Percentiles rank a stretch among this genome's conserved stretches.
These are phyloP conservation scores for Danionella cerebrum DNA, from an alignment of 2,113 vertebrate species.

Conservation along the genomic window DNA sequence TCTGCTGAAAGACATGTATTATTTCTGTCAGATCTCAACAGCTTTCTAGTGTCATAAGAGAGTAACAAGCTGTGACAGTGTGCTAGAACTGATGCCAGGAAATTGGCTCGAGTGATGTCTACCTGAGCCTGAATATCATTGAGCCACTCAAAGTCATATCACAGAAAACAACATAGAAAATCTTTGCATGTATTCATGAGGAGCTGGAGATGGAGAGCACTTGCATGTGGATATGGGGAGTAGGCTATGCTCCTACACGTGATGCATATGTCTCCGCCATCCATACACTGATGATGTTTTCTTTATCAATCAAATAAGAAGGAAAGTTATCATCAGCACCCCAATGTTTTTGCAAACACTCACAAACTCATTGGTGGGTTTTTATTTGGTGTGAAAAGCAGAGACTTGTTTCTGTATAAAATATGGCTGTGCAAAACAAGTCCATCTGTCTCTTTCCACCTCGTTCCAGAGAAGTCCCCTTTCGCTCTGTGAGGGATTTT, in stretches of 20 bases:
- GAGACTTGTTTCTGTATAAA: not conserved
- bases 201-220: not conserved
- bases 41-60: constrained; percentile 15
- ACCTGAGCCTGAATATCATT: constrained; percentile 13
- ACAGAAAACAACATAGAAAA: not conserved
- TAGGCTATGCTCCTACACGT: not conserved
- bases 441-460: not conserved
- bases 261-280: not conserved
- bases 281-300: not conserved
- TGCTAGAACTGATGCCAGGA: constrained; percentile 18
- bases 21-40: constrained; percentile 30
- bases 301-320: not conserved
- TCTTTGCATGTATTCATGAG: constrained; percentile 23
- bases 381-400: not conserved
- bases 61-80: constrained; percentile 36
- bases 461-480: constrained; percentile 9
- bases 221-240: constrained; percentile 1
- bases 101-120: constrained; percentile 18
- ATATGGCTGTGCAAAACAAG: not conserved
- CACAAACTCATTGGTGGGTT: not conserved
- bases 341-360: not conserved
- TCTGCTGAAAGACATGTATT: constrained; percentile 32
- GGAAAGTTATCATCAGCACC: not conserved
- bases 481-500: constrained; percentile 18
- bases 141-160: constrained; percentile 21